phyloP scores from a whole-genome alignment of 2,113 vertebrate genomes.

The Mastomys coucha region DNA sequence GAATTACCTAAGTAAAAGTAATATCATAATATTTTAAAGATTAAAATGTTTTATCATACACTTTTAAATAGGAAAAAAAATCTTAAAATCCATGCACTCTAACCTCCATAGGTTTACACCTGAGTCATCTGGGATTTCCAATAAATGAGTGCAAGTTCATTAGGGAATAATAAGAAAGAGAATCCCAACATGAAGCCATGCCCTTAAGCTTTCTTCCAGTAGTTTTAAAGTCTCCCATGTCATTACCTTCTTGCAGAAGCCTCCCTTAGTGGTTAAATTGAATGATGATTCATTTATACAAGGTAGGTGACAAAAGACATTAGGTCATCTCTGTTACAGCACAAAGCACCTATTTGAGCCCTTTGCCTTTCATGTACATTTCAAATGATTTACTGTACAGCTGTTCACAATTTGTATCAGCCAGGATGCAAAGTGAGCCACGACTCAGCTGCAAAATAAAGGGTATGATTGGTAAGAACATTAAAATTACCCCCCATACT shows the following conservation, averaged over 20 bases:
- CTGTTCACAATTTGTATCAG: constrained; percentile 34
- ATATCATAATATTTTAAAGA: not conserved
- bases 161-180: not conserved
- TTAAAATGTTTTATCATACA: not conserved
- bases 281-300: constrained; percentile 30
- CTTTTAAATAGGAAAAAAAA: constrained; percentile 15
- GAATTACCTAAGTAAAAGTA: not conserved
- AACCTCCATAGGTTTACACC: not conserved
- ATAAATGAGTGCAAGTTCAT: not conserved
- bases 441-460: constrained; percentile 11
- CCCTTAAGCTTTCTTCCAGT: not conserved
- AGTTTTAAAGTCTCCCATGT: not conserved
- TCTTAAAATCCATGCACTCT: not conserved
- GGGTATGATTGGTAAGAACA: not conserved
- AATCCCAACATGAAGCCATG: not conserved
- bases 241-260: not conserved
- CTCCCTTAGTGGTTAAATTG: not conserved
- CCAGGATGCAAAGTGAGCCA: not conserved
- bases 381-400: constrained; percentile 53
- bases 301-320: constrained; percentile 11
- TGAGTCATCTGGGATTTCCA: not conserved
- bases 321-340: constrained; percentile 32
- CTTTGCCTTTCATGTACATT: constrained; percentile 8
- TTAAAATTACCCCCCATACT: not conserved
- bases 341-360: constrained; percentile 30